Percentiles rank a stretch among this genome's conserved stretches.
phyloP scores from a whole-genome alignment of 2,888 invertebrate species.

The Zygogramma bicolorata region DNA sequence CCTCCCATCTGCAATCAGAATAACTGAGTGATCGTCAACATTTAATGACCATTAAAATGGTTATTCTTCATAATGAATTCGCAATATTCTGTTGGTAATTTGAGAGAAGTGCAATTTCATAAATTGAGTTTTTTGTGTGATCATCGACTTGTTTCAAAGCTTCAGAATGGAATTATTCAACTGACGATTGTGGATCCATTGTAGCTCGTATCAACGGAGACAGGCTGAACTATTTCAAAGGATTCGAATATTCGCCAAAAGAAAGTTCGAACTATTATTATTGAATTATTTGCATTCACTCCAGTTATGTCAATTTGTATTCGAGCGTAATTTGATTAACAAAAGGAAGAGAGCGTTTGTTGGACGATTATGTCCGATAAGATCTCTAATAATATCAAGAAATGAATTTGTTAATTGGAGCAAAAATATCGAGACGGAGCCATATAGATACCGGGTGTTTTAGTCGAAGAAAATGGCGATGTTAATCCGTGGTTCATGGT shows the following conservation, averaged over 20 bases:
- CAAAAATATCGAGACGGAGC: conserved; percentile 24
- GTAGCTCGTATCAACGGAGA: background rate
- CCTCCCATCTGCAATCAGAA: too few species aligned
- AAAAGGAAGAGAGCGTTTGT: conserved; percentile 23
- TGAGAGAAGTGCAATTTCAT: too few species aligned
- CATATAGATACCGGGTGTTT: background rate
- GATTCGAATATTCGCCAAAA: background rate
- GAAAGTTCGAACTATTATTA: background rate
- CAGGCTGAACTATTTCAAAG: background rate
- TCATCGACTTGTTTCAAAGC: too few species aligned
- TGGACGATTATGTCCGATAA: conserved; percentile 22
- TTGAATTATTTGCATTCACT: conserved; percentile 22
- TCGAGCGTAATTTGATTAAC: conserved; percentile 27
- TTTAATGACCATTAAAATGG: too few species aligned
- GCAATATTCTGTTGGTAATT: too few species aligned
- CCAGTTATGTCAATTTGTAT: conserved; percentile 27
- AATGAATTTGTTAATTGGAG: conserved; percentile 30
- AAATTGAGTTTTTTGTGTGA: too few species aligned
- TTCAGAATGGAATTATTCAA: too few species aligned
- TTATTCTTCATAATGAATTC: too few species aligned
- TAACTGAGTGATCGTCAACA: too few species aligned
- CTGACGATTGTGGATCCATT: too few species aligned
- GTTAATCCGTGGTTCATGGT: background rate
- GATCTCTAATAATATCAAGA: conserved; percentile 1
- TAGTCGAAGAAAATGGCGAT: background rate